Base-by-base conservation (phyloP, 2,113 vertebrate genomes). In the Aegithalos caudatus region DNA sequence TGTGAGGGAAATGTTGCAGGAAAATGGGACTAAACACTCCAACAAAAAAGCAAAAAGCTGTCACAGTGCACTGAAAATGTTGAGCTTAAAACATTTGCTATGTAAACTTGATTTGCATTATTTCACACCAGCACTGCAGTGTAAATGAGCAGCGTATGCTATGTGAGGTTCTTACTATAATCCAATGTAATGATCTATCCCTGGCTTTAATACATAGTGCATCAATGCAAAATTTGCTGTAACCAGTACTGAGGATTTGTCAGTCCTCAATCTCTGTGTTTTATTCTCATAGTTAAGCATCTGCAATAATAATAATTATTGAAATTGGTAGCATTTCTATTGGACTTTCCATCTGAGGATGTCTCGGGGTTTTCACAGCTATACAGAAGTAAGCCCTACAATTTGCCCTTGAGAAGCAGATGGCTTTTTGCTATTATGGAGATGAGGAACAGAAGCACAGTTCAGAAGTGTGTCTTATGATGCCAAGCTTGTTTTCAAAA, bases 401-500 rank as follows among this genome's bases (percentile, higher is more conserved):
- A 92, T 94, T 93, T 95, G 62, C 79, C 82, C 90, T 94, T 81
- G 79, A 90, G 93, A 53, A 95, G 71, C 93, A 91, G 87, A 87
- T 90, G 90, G 66, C 62, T 88, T 92, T 91, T 92, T 95, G 90
- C 93, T 92, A 3, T 93, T 90, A 83, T 50, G 74, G 92, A 92
- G 79, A 62, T 88, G 67, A 91, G 74, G 90, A 94, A 44, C 35
- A 48, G 79, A 92, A 91, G 40, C 71, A 81, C 47, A 70, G 88
- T 82, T 95, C 88, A 81, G 72, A 77, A 80, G 71, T 5, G 1
- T 56, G 12, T 78, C 69, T 83, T 86, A 74, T 6, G 74, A 71
- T 56, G n/a, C 76, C 44, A 64, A 56, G 35, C 54, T 90, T 64
- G 17, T 61, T 87, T 89, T 65, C 51, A 54, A 51, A 80, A 88